phyloP scores from a whole-genome alignment of 1,140 invertebrate species.

The Kradibia gibbosae region DNA sequence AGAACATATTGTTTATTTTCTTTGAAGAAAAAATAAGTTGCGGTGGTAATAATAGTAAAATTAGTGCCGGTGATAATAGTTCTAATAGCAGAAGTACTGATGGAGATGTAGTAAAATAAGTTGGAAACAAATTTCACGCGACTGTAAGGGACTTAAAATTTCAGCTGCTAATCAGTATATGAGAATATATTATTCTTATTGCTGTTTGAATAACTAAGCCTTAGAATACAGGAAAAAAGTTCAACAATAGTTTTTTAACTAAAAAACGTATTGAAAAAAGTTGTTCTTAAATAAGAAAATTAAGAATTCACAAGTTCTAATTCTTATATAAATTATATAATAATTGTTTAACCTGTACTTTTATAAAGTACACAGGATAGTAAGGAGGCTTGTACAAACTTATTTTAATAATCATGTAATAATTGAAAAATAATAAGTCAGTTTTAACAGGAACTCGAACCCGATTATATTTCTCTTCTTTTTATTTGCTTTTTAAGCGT shows the following conservation, averaged over 20 bases:
- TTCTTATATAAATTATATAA: neutral
- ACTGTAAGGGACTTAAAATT: conserved; percentile 16
- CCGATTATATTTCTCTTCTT: no score
- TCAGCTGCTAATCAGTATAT: conserved; percentile 9
- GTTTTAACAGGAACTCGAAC: no score
- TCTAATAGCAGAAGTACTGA: neutral
- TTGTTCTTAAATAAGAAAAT: neutral
- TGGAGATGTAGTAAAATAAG: neutral
- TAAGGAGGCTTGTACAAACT: neutral
- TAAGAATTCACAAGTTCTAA: neutral
- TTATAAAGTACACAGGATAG: no score
- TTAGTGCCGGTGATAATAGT: neutral
- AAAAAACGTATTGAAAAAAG: conserved; percentile 15
- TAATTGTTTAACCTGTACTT: neutral
- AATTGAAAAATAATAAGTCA: neutral
- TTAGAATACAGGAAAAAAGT: neutral
- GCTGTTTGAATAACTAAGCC: conserved; percentile 18
- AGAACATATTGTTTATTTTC: conserved; percentile 22
- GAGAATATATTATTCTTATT: conserved; percentile 12
- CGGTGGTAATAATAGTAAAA: neutral
- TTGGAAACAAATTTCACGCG: conserved; percentile 10
- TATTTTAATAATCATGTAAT: conserved; percentile 9
- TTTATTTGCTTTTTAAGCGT: no score
- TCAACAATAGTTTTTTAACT: neutral
- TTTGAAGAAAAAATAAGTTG: neutral